Conservation (phyloP, 2,888 invertebrate genomes). For the Conistra vaccinii region DNA sequence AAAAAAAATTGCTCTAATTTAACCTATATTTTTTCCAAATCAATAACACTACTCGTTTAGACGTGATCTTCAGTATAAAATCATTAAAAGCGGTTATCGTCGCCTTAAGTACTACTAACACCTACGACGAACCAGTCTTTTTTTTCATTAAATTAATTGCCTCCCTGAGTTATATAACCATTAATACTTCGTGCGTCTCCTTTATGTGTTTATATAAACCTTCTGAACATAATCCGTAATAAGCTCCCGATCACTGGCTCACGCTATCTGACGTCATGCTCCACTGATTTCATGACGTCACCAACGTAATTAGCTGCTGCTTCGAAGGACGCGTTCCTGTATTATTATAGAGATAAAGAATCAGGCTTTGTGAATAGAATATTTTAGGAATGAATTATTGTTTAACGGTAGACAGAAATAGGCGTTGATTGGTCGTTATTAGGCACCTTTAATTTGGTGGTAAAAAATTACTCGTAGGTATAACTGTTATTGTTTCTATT, state of each 20-base stretch:
- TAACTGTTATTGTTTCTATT: background rate
- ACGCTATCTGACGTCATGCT: conserved; percentile 66
- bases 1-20: too few species aligned
- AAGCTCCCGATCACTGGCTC: conserved; percentile 48
- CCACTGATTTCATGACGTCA: conserved; percentile 64
- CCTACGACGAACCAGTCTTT: background rate
- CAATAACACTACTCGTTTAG: too few species aligned
- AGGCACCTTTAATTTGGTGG: background rate
- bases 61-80: too few species aligned
- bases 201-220: background rate
- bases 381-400: conserved; percentile 27
- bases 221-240: conserved; percentile 17
- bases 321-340: conserved; percentile 37
- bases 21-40: too few species aligned
- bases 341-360: conserved; percentile 54
- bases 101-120: background rate
- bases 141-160: background rate
- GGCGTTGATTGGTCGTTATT: background rate
- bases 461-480: background rate
- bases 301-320: conserved; percentile 60
- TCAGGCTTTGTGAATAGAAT: conserved; percentile 11
- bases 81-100: too few species aligned
- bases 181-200: background rate
- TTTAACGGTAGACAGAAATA: conserved; percentile 13
- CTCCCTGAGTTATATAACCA: background rate